Evolutionary conservation across 2,888 invertebrate species (phyloP), one percentile per base, ranked within the genome.

Genomic region (Chrysopilus asiliformis): DNA sequence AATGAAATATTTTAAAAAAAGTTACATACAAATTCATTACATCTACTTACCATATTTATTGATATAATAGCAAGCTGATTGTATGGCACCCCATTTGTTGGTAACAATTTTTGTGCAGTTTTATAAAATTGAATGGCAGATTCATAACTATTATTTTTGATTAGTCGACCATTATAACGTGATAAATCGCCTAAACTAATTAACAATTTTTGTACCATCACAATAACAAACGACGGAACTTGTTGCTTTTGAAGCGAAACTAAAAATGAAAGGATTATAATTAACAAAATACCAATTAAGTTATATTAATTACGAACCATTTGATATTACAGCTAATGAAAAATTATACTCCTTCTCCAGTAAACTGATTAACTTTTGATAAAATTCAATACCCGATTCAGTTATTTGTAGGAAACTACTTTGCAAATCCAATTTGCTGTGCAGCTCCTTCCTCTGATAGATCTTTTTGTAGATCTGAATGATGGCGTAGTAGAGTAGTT

Each of bases 81-180:
- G 58, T 94, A 95, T 1, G 94, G 90, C 46, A 86, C 74, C 34
- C 94, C 94, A 67, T 93, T 93, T 61, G 89, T 86, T 7, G 95
- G 91, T 64, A 91, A 86, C 27, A 94, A 76, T 61, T 84, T 83
- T 56, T 90, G 86, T 9, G 95, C 91, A 66, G 87, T 89, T 42
- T 86, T 75, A 58, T 97, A 97, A 79, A 84, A 93, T 72, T 76
- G 77, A 51, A 76, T 69, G 16, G 84, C 79, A 56, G 74, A 72
- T 43, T 81, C 81, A 57, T 80, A 90, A 65, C 85, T 86, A 38
- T 75, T 71, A 2, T 80, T 78, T 53, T 82, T 82, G 48, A 79
- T 80, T 27, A 79, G 77, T 64, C 84, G 82, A 55, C 89, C 85
- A 56, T 79, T 78, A 63, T 97, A 97, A 40, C 95, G 72, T 10